Percentiles rank a stretch among this genome's conserved stretches.
These are phyloP conservation scores for Plecturocebus donacophilus DNA, from an alignment of 2,113 vertebrate species.

Conservation along the genomic window DNA sequence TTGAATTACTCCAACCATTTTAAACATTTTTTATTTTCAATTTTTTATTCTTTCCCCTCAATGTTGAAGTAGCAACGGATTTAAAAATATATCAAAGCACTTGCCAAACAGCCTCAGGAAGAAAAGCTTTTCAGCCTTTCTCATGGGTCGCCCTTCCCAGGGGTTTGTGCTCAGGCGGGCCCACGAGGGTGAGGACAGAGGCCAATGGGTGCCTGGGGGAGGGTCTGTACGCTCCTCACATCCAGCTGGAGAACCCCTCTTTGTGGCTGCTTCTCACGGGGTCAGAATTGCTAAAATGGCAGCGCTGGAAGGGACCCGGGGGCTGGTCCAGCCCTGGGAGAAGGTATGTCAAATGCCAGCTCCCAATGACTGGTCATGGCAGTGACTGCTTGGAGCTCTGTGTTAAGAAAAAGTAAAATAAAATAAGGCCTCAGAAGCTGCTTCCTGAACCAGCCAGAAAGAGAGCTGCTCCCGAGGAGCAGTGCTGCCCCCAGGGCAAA, in stretches of 20 bases:
- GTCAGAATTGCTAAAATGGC: neutral
- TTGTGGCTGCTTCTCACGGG: neutral
- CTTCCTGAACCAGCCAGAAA: neutral
- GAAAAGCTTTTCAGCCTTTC: neutral
- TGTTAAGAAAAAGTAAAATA: neutral
- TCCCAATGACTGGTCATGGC: neutral
- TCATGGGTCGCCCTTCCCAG: neutral
- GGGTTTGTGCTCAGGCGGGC: neutral
- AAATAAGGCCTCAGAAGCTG: neutral
- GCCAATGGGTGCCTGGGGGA: neutral
- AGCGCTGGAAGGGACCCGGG: neutral
- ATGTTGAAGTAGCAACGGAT: neutral
- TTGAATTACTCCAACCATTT: conserved; percentile 57
- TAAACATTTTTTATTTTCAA: conserved; percentile 50
- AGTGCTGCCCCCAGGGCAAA: neutral
- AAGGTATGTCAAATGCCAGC: neutral
- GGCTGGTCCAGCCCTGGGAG: neutral
- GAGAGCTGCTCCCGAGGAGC: neutral
- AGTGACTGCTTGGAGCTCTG: neutral
- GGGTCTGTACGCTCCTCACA: neutral
- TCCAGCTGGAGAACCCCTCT: neutral
- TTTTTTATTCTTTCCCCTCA: conserved; percentile 23
- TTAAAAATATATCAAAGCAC: neutral
- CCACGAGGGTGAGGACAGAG: neutral
- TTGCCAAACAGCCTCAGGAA: neutral